Conservation (phyloP, 92 coral and sea anemone genomes). For the Virgularia gustaviana region DNA sequence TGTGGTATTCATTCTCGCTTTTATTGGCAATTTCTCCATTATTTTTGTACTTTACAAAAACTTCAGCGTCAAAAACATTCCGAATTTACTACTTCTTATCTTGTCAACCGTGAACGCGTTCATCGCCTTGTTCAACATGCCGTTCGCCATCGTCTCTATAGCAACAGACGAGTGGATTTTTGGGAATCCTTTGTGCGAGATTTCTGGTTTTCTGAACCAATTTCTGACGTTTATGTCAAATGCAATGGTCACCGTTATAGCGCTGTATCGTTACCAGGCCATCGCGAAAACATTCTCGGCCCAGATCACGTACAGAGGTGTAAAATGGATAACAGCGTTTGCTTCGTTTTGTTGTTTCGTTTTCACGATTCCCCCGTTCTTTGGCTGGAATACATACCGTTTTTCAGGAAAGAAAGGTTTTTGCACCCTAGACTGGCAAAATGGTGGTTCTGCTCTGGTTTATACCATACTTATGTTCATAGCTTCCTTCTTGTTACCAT, state of each 20-base stretch:
- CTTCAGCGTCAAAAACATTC: slow-evolving; percentile 60
- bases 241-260: slow-evolving; percentile 64
- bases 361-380: slow-evolving; percentile 64
- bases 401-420: slow-evolving; percentile 70
- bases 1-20: slow-evolving; percentile 57
- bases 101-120: slow-evolving; percentile 59
- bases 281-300: slow-evolving; percentile 75
- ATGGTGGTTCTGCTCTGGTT: slow-evolving; percentile 68
- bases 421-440: slow-evolving; percentile 75
- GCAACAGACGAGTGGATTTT: slow-evolving; percentile 79
- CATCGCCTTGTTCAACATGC: slow-evolving; percentile 55
- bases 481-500: slow-evolving; percentile 59
- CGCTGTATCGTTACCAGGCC: slow-evolving; percentile 80
- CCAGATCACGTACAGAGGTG: slow-evolving; percentile 61
- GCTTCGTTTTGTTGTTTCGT: slow-evolving; percentile 74
- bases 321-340: slow-evolving; percentile 65
- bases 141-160: slow-evolving; percentile 63
- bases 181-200: slow-evolving; percentile 64
- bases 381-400: slow-evolving; percentile 80
- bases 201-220: slow-evolving; percentile 63
- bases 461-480: slow-evolving; percentile 54
- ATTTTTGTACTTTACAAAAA: slow-evolving; percentile 56
- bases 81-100: slow-evolving; percentile 61
- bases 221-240: slow-evolving; percentile 68
- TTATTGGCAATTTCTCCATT: slow-evolving; percentile 65